Base-by-base conservation (phyloP, 2,113 vertebrate genomes). In the Eurypyga helias region DNA sequence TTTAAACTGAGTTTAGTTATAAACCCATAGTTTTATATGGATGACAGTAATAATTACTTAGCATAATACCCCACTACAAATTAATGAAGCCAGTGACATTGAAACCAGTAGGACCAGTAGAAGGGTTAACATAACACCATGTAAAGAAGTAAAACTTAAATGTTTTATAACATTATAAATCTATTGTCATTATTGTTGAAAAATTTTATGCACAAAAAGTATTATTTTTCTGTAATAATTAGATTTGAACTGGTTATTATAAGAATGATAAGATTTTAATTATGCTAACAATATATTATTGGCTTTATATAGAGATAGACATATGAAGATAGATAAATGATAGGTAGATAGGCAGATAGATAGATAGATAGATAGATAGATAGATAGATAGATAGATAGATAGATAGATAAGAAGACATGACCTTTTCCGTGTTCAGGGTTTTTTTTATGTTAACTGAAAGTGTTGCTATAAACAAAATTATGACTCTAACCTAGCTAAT, bases 31-130 rank as follows among this genome's bases (percentile, higher is more conserved):
- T 29, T 38, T 57, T 58, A 49, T 36, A 18, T 13, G 31, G 6
- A 24, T 14, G 1, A 51, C 1, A n/a, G 1, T 25, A 69, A 23
- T 34, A 64, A 79, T 2, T 83, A 29, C 14, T 84, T 11, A 33
- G 1, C 5, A 2, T 15, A 73, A 38, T 1, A 38, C 3, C 4
- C 28, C 3, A 10, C 13, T 49, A 24, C 13, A 55, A 38, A 0
- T 7, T 8, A 72, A 86, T 46, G 24, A 95, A 80, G 1, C 3
- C 8, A 38, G 8, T 9, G 43, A n/a, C 13, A 0, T 46, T 60
- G 17, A 4, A 8, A 31, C 7, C 5, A 17, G 25, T 3, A 60
- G 15, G 6, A 60, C 28, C 9, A 51, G 23, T 9, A 12, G 3
- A 43, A 36, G 7, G 2, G 5, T 60, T 57, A 78, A 54, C 2